Conservation (phyloP, 2,113 vertebrate species). For the Eonycteris spelaea region DNA sequence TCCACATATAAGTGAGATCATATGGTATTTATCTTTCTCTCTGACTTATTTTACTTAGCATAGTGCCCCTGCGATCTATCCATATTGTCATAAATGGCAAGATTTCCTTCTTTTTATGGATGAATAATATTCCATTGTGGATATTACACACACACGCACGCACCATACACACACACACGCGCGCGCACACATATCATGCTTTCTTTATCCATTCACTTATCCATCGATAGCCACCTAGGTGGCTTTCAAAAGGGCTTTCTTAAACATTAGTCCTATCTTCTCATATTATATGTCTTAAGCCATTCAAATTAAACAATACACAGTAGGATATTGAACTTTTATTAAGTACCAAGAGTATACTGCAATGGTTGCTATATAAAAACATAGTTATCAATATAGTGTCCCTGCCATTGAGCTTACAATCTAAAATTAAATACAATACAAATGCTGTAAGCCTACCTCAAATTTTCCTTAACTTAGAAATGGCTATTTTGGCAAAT, state of each 20-base stretch:
- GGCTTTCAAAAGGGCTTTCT: neutral
- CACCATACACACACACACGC: no score
- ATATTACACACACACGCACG: no score
- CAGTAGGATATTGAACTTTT: slow-evolving; percentile 53
- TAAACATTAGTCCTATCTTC: neutral
- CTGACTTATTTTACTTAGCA: neutral
- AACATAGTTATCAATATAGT: slow-evolving; percentile 29
- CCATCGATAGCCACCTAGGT: neutral
- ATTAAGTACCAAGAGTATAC: slow-evolving; percentile 70
- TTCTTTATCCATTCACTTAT: neutral
- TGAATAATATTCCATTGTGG: neutral
- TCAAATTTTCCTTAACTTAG: slow-evolving; percentile 28
- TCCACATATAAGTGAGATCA: neutral
- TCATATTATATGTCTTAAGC: neutral
- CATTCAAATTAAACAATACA: slow-evolving; percentile 26
- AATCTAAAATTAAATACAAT: slow-evolving; percentile 54
- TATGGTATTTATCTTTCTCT: neutral
- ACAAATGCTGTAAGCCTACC: neutral
- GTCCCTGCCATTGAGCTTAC: slow-evolving; percentile 62
- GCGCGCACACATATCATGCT: no score
- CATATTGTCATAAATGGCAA: neutral
- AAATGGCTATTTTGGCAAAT: slow-evolving; percentile 55
- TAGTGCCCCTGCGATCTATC: neutral
- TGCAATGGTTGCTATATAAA: slow-evolving; percentile 50
- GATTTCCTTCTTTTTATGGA: neutral